phyloP scores from a whole-genome alignment of 2,797 vertebrate species.

The Sebastes paucispinis region DNA sequence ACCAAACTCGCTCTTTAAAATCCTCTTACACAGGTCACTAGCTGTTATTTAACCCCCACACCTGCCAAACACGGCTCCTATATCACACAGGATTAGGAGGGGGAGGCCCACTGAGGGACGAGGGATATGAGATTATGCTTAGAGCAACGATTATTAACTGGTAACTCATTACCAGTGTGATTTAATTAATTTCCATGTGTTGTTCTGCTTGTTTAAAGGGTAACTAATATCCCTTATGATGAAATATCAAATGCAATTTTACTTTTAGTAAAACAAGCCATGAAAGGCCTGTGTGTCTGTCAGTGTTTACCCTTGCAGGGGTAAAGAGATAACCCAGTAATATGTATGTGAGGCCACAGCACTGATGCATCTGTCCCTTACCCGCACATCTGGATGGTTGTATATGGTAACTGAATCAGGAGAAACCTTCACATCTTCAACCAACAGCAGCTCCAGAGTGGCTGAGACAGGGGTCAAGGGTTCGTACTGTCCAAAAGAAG shows the following conservation, averaged over 20 bases:
- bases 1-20: conserved; percentile 32
- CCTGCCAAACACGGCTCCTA: conserved; percentile 8
- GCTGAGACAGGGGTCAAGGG: conserved; percentile 83
- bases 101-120: background rate
- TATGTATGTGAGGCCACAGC: background rate
- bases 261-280: background rate
- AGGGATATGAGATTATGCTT: background rate
- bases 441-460: conserved; percentile 90
- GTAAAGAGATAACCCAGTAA: background rate
- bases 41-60: conserved; percentile 43
- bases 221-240: background rate
- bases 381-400: conserved; percentile 90
- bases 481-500: conserved; percentile 78
- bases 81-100: conserved; percentile 29
- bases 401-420: conserved; percentile 88
- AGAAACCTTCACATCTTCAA: conserved; percentile 90
- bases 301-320: background rate
- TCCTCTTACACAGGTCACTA: conserved; percentile 54
- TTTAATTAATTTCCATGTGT: background rate
- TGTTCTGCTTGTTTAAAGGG: background rate
- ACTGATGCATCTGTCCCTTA: conserved; percentile 62
- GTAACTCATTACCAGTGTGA: background rate
- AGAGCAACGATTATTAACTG: background rate
- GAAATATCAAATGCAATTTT: background rate
- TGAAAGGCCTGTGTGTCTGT: background rate